phyloP scores from a whole-genome alignment of 2,113 vertebrate genomes.

The Petrocephalus microphthalmus region DNA sequence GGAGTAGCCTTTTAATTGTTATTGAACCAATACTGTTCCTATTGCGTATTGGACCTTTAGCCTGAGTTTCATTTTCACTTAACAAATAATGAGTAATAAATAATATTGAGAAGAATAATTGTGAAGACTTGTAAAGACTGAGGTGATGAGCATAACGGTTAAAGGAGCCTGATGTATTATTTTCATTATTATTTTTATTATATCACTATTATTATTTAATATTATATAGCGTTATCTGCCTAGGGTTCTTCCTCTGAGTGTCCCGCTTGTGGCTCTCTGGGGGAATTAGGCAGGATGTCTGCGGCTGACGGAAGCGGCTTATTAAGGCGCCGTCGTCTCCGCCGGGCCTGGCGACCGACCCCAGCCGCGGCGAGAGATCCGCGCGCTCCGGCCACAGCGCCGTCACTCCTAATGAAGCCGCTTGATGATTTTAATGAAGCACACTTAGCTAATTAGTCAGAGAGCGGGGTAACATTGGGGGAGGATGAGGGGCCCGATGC shows the following conservation, averaged over 20 bases:
- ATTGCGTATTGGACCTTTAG: not conserved
- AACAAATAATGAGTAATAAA: not conserved
- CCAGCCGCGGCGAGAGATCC: not conserved
- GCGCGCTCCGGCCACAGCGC: not conserved
- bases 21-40: not conserved
- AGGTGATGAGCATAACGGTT: not conserved
- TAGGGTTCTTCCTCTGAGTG: not conserved
- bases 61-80: not conserved
- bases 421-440: conserved; percentile 48
- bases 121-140: not conserved
- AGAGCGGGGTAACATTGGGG: conserved; percentile 52
- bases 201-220: not conserved
- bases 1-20: not conserved
- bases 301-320: not conserved
- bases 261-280: not conserved
- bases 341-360: too few relatives aligned
- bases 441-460: conserved; percentile 54
- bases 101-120: not conserved
- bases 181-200: not conserved
- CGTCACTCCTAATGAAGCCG: conserved; percentile 38
- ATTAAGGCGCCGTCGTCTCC: not conserved
- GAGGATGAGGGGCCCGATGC: conserved; percentile 51
- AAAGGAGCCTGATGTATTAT: not conserved
- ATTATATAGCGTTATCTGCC: not conserved
- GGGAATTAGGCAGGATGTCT: not conserved